These are phyloP conservation scores for Creontiades dilutus DNA, from an alignment of 2,888 invertebrate genomes.

Conservation along the genomic window DNA sequence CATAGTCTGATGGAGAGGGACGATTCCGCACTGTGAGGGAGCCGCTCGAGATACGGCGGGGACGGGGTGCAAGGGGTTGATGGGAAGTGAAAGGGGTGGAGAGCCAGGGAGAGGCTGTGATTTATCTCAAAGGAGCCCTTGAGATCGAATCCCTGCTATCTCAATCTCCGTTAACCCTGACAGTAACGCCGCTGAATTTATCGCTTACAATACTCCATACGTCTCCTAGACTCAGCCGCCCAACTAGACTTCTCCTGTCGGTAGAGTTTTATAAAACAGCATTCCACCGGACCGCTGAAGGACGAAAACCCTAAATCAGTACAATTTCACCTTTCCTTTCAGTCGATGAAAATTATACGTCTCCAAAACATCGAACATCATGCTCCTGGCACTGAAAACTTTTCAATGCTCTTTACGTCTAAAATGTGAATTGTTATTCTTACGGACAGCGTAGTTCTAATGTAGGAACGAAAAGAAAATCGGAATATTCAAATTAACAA, in stretches of 20 bases:
- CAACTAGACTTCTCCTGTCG: neutral
- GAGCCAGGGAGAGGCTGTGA: neutral
- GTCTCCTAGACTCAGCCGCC: neutral
- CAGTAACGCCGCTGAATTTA: slow-evolving; percentile 32
- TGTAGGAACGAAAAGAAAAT: too few relatives aligned
- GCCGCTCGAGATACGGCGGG: neutral
- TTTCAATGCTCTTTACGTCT: too few relatives aligned
- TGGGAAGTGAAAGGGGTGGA: neutral
- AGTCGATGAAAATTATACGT: too few relatives aligned
- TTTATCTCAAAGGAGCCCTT: slow-evolving; percentile 32
- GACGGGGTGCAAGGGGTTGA: neutral
- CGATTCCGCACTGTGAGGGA: neutral
- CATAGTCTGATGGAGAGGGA: slow-evolving; percentile 20
- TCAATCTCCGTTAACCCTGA: slow-evolving; percentile 40
- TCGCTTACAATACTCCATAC: slow-evolving; percentile 32
- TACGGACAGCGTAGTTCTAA: too few relatives aligned
- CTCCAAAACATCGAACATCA: too few relatives aligned
- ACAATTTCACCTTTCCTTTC: too few relatives aligned
- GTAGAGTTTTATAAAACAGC: neutral
- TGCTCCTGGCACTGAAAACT: too few relatives aligned
- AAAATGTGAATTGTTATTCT: too few relatives aligned
- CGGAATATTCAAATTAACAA: too few relatives aligned
- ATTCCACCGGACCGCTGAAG: neutral
- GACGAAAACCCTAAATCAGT: too few relatives aligned
- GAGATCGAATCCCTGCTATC: slow-evolving; percentile 40